Evolutionary conservation across 2,113 vertebrate species (phyloP).

Genomic region (Rutilus rutilus): DNA sequence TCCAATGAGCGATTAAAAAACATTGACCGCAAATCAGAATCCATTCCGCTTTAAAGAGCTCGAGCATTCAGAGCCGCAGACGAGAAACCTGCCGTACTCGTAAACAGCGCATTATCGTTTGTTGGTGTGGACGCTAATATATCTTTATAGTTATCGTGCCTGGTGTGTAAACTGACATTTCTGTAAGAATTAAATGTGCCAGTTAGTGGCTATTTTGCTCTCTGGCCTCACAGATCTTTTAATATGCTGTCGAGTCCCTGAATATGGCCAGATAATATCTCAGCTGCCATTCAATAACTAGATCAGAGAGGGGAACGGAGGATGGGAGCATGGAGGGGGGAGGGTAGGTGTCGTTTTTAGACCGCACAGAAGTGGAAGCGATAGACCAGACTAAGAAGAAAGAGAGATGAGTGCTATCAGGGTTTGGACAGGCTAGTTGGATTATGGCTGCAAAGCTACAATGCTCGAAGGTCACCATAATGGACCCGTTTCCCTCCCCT

Average conservation of each 20-base stretch:
- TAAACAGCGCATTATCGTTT: too few species aligned
- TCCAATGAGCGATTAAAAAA: too few species aligned
- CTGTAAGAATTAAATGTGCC: slow-evolving; percentile 17
- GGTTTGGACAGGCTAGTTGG: neutral
- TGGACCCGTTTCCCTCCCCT: neutral
- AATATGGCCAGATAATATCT: neutral
- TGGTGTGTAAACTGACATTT: slow-evolving; percentile 64
- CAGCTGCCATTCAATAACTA: slow-evolving; percentile 3
- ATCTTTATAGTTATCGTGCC: too few species aligned
- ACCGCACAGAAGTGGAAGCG: neutral
- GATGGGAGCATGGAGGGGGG: neutral
- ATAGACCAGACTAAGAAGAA: slow-evolving; percentile 5
- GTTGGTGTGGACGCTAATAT: too few species aligned
- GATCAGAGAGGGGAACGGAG: neutral
- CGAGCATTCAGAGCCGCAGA: too few species aligned
- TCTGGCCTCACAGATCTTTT: neutral
- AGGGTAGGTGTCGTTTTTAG: slow-evolving; percentile 6
- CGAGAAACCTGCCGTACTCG: too few species aligned
- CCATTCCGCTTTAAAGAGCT: too few species aligned
- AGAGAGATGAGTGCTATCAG: neutral
- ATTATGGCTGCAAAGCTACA: slow-evolving; percentile 32
- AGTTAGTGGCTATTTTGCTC: neutral
- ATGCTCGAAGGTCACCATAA: slow-evolving; percentile 1
- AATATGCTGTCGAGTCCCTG: neutral
- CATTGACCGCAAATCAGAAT: too few species aligned